Evolutionary conservation across 2,113 vertebrate genomes (phyloP).

Genomic region (Equus quagga): DNA sequence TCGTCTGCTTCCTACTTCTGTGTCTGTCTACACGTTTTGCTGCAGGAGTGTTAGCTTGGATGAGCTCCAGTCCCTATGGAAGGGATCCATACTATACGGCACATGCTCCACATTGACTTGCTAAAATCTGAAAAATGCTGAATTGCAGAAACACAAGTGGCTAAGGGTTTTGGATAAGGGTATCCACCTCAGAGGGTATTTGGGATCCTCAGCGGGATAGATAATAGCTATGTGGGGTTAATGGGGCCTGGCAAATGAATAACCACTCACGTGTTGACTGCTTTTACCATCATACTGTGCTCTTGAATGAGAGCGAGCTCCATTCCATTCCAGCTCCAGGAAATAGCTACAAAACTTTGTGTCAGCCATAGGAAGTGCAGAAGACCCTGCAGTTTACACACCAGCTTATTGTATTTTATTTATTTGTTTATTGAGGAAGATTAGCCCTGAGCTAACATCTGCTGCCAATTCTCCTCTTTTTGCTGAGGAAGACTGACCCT

Average conservation of each 20-base stretch:
- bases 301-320: neutral
- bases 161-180: neutral
- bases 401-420: neutral
- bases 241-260: neutral
- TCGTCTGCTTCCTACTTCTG: neutral
- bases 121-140: neutral
- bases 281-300: neutral
- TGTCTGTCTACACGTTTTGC: neutral
- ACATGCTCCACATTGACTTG: neutral
- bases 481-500: no score
- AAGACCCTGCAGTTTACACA: neutral
- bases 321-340: neutral
- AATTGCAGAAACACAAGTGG: neutral
- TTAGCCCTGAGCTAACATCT: no score
- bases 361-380: neutral
- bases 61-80: neutral
- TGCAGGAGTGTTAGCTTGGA: rapidly evolving
- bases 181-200: neutral
- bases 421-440: no score
- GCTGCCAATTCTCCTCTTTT: no score
- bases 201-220: neutral
- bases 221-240: neutral
- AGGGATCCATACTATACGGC: rapidly evolving
- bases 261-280: neutral
- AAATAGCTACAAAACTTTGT: neutral